A percentile compares a stretch with the other conserved stretches of the same genome.
Evolutionary conservation across 1,140 invertebrate genomes (phyloP).

Genomic region (Parasteatoda tepidariorum): DNA sequence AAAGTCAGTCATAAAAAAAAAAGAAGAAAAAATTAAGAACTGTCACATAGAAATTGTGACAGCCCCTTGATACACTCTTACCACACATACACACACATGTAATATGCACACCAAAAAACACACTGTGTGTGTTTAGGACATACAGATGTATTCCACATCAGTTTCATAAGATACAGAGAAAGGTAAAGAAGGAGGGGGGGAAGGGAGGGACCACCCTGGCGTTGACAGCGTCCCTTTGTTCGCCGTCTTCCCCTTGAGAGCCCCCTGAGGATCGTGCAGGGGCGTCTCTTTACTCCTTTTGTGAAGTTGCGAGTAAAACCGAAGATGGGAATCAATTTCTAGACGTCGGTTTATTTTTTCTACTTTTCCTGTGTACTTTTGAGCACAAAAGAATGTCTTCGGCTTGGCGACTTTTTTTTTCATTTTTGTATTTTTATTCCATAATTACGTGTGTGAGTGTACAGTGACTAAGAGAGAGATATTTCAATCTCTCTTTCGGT

Average conservation of each 20-base stretch:
- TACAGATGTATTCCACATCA: background rate
- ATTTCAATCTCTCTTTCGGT: background rate
- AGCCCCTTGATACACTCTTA: too few species aligned
- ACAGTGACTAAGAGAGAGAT: background rate
- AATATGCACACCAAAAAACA: background rate
- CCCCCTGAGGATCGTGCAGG: background rate
- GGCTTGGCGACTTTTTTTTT: background rate
- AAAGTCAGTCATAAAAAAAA: too few species aligned
- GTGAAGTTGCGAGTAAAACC: slow-evolving; percentile 25
- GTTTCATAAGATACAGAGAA: background rate
- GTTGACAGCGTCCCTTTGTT: slow-evolving; percentile 19
- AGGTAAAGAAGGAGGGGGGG: background rate
- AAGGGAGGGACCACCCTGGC: slow-evolving; percentile 11
- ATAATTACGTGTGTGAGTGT: slow-evolving; percentile 2
- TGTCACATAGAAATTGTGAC: too few species aligned
- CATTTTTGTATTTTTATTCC: background rate
- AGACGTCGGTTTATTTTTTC: background rate
- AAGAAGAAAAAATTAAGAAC: too few species aligned
- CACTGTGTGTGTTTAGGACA: background rate
- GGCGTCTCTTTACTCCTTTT: slow-evolving; percentile 5
- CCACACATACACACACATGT: too few species aligned
- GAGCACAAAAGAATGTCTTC: background rate
- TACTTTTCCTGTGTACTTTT: too few species aligned
- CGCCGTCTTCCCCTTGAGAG: background rate
- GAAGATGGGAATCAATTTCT: slow-evolving; percentile 23